Base-by-base conservation (phyloP, 2,797 vertebrate species). In the Chanos chanos region DNA sequence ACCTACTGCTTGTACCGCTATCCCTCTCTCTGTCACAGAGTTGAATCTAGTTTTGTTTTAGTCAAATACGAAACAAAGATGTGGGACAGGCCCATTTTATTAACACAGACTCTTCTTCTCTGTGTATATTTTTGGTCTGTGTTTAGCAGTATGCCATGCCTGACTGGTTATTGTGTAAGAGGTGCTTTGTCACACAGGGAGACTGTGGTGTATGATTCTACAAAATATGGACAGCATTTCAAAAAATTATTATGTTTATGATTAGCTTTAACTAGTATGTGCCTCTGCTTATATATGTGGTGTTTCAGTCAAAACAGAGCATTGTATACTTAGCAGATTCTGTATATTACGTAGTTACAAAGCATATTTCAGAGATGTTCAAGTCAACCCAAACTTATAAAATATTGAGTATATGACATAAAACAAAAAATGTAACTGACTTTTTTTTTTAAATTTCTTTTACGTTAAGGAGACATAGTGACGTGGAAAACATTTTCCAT, bases 1-100 rank as follows among this genome's bases (percentile, higher is more conserved):
- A 80, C 75, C 79, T 47, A 76, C 70, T n/a, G 53, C n/a, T n/a
- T n/a, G n/a, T 81, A 83, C 76, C 80, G 78, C 79, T 79, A 36
- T 57, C 60, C 47, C 34, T 1, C 61, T 24, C 0, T 31, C 28
- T 44, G 65, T 63, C 50, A 10, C 5, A 36, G 28, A 60, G 63
- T 57, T 45, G 63, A 2, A 43, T 40, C 10, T 39, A 57, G n/a
- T 86, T 79, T 81, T 78, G 83, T 88, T 74, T 89, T 73, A 71
- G 54, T 65, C 57, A 71, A 86, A 86, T 24, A 61, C 55, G 81
- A 86, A 86, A 86, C 73, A 67, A 39, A 7, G 18, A 13, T 3
- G 10, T 47, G 45, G 73, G 61, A 34, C 50, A 49, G 51, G 37
- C 47, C 59, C 49, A 5, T 48, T 34, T 48, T 30, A 5, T 15